These are phyloP conservation scores for Pogonomyrmex californicus DNA, from an alignment of 1,140 invertebrate species.

Conservation along the genomic window DNA sequence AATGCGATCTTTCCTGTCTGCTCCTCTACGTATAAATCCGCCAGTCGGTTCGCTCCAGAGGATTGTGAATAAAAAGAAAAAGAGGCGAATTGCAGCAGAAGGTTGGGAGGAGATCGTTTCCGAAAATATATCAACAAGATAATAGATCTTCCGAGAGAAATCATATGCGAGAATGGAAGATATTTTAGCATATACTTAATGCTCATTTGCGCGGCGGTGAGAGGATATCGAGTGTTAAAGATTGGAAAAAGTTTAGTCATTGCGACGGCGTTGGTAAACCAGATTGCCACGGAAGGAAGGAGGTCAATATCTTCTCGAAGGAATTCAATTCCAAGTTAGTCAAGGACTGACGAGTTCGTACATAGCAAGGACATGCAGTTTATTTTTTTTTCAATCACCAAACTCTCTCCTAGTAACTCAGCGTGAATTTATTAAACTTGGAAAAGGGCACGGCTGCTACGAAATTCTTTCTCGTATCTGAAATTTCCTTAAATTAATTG, in stretches of 20 bases:
- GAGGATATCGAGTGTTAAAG: slow-evolving; percentile 27
- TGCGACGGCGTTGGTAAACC: not conserved
- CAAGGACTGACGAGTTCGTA: slow-evolving; percentile 48
- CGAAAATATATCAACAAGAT: slow-evolving; percentile 20
- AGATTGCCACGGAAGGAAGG: not conserved
- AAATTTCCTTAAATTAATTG: not conserved
- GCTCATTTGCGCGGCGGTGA: slow-evolving; percentile 13
- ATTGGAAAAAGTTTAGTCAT: slow-evolving; percentile 62
- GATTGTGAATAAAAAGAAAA: not conserved
- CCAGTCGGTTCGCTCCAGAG: not conserved
- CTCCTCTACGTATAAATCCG: not conserved
- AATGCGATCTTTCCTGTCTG: not conserved
- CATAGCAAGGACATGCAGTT: slow-evolving; percentile 56
- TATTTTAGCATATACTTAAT: slow-evolving; percentile 36
- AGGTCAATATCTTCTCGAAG: slow-evolving; percentile 62
- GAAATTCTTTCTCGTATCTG: not conserved
- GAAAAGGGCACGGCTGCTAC: slow-evolving; percentile 33
- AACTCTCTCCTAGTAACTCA: slow-evolving; percentile 5
- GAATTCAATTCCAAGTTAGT: slow-evolving; percentile 50
- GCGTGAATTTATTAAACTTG: not conserved
- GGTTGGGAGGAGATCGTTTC: slow-evolving; percentile 4
- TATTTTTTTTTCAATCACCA: slow-evolving; percentile 16
- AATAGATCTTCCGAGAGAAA: slow-evolving; percentile 33
- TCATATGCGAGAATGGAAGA: not conserved
- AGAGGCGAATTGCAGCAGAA: slow-evolving; percentile 5